Evolutionary conservation across 2,888 invertebrate genomes (phyloP), one percentile per base, ranked within the genome.

Genomic region (Plebejus melissa): DNA sequence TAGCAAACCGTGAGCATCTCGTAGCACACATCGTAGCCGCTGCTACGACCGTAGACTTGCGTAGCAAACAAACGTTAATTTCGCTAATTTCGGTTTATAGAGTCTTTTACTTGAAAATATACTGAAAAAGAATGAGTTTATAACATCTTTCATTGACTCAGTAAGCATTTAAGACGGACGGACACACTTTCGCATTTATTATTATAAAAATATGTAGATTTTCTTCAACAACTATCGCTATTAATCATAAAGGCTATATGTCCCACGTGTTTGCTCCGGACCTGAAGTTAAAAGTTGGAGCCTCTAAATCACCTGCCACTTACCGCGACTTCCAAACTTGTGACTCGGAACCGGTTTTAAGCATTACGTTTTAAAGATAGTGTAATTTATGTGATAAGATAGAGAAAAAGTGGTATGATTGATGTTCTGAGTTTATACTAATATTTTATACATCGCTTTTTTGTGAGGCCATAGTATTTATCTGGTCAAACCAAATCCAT

Each of bases 261-360:
- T 65, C 32, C 9, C 13, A 65, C 32, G 32, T 32, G 32, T 32
- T 28, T 32, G 7, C 65, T 13, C 32, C 13, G 65, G 5, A 65
- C 32, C 65, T 36, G 1, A 65, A 65, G 65, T 65, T 32, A 13
- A 60, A 22, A 60, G 60, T 60, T 28, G 13, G 36, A 65, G 32
- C 4, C 16, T 36, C 32, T 65, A 65, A 65, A 65, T 65, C 32
- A 65, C 32, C 60, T 28, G 28, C 28, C 65, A 65, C 65, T 65
- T 65, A 65, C 60, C 60, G 28, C 16, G 65, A 65, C 32, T 65
- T 65, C 11, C 13, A 6, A 65, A 65, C 65, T 60, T 65, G 65
- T 65, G 32, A 13, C 65, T 65, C 32, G 4, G 65, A 2, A 65
- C 65, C 65, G 32, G 32, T 5, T 65, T 65, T 36, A 65, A 65